phyloP scores from a whole-genome alignment of 2,888 invertebrate species.

The Cryptus viduatorius region DNA sequence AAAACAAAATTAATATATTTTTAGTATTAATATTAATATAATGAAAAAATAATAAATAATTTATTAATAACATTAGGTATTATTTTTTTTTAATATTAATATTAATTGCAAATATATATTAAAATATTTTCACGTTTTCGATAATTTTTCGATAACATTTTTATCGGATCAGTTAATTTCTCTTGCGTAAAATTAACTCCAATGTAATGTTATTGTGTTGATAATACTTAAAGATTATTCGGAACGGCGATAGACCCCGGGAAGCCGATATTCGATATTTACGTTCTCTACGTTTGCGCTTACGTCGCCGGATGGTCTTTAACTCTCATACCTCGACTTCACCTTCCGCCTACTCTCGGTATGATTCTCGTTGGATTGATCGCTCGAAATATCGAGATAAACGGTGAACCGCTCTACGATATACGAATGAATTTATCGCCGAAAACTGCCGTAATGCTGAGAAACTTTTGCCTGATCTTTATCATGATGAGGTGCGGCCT shows the following conservation, averaged over 20 bases:
- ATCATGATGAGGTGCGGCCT: slow-evolving; percentile 65
- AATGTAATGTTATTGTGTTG: neutral
- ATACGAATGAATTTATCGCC: slow-evolving; percentile 58
- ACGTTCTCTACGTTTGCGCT: slow-evolving; percentile 60
- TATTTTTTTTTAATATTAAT: too few relatives aligned
- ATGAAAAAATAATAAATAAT: too few relatives aligned
- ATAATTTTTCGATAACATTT: too few relatives aligned
- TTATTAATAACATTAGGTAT: too few relatives aligned
- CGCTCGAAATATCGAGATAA: slow-evolving; percentile 53
- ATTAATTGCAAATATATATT: too few relatives aligned
- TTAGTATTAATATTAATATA: too few relatives aligned
- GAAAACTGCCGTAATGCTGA: slow-evolving; percentile 43
- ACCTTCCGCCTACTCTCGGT: slow-evolving; percentile 86
- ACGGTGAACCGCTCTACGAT: slow-evolving; percentile 52
- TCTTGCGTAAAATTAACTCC: too few relatives aligned
- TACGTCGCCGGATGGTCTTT: slow-evolving; percentile 64
- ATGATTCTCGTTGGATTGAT: slow-evolving; percentile 87
- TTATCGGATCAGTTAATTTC: too few relatives aligned
- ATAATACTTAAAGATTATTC: slow-evolving; percentile 36
- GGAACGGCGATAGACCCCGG: slow-evolving; percentile 58
- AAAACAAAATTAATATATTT: too few relatives aligned
- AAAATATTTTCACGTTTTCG: neutral
- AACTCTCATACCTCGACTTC: slow-evolving; percentile 61
- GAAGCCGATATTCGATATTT: slow-evolving; percentile 58
- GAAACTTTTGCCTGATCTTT: slow-evolving; percentile 65